These are phyloP conservation scores for Axis porcinus DNA, from an alignment of 2,113 vertebrate species.

Conservation along the genomic window DNA sequence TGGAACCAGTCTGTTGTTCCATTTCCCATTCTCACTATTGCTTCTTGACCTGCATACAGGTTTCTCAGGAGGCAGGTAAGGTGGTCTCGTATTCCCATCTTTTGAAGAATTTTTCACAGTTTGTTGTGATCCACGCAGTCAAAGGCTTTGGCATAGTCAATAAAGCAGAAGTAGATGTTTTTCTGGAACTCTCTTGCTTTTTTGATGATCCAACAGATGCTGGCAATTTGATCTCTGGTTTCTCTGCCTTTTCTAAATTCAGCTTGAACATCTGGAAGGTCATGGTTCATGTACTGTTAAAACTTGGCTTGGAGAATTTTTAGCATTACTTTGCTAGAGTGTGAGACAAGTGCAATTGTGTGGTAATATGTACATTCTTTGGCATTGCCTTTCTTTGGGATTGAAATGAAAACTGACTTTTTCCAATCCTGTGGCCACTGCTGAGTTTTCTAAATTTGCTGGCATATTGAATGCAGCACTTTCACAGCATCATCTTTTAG, in stretches of 20 bases:
- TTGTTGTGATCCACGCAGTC: background rate
- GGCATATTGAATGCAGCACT: background rate
- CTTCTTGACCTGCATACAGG: background rate
- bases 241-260: background rate
- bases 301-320: background rate
- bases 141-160: background rate
- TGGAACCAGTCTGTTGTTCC: background rate
- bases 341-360: background rate
- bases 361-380: background rate
- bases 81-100: background rate
- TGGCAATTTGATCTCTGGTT: background rate
- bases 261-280: background rate
- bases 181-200: background rate
- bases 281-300: accelerated
- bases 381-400: background rate
- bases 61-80: background rate
- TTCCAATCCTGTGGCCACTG: background rate
- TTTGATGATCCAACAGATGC: background rate
- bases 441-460: background rate
- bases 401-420: background rate
- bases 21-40: background rate
- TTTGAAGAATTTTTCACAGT: background rate
- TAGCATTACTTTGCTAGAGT: background rate
- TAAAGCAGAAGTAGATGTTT: background rate
- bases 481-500: background rate